phyloP scores from a whole-genome alignment of 2,113 vertebrate species.

The Beaufortia kweichowensis region DNA sequence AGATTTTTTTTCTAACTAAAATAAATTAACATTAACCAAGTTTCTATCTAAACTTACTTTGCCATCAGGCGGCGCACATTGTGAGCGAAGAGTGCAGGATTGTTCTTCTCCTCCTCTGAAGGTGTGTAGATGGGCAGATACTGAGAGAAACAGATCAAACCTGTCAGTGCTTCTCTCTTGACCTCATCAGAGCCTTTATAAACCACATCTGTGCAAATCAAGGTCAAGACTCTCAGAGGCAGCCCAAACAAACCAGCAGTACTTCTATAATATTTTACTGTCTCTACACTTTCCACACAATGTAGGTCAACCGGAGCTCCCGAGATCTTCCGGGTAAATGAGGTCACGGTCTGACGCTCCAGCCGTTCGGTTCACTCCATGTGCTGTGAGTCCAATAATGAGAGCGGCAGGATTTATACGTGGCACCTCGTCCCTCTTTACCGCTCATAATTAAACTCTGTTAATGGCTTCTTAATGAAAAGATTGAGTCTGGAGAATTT shows the following conservation, averaged over 20 bases:
- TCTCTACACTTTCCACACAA: neutral
- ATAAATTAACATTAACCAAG: too few relatives aligned
- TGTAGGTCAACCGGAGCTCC: neutral
- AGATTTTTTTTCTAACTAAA: too few relatives aligned
- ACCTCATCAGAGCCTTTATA: neutral
- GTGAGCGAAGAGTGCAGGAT: slow-evolving; percentile 87
- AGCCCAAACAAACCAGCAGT: neutral
- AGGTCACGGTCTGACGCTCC: neutral
- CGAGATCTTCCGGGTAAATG: neutral
- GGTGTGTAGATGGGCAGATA: slow-evolving; percentile 93
- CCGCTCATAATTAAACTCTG: neutral
- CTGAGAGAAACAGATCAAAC: slow-evolving; percentile 66
- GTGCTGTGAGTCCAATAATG: neutral
- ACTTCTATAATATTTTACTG: neutral
- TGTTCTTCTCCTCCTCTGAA: slow-evolving; percentile 88
- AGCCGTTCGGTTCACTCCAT: neutral
- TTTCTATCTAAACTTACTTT: slow-evolving; percentile 72
- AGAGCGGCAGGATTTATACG: neutral
- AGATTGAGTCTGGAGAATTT: neutral
- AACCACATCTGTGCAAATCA: neutral
- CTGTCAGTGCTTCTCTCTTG: neutral
- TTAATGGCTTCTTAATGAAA: neutral
- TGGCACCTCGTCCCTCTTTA: neutral
- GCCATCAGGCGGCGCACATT: slow-evolving; percentile 95
- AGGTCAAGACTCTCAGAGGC: neutral